Base-by-base conservation (phyloP, 2,113 vertebrate species). In the Sorex araneus region DNA sequence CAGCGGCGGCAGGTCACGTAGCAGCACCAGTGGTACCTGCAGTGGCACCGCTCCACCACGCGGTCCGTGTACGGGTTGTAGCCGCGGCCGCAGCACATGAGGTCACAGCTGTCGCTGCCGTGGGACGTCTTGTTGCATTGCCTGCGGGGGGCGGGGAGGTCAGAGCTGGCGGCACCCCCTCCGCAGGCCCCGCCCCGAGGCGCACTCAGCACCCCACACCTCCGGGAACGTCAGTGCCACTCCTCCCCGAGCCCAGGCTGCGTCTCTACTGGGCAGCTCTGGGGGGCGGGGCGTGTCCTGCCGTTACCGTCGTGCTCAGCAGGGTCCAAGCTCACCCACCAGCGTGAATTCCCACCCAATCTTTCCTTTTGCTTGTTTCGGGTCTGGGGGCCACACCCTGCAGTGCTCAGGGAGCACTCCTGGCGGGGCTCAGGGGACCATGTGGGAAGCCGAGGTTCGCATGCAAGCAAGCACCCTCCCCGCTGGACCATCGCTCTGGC, bases 1-100 rank as follows among this genome's bases (percentile, higher is more conserved):
- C 99, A 99, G 96, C 99, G 99, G 96, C 99, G 99, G 95, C 99
- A 99, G 95, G 99, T 99, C 25, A 99, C 99, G 0, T 99, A 99
- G 98, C 99, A 99, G 97, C 99, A 99, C 99, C 99, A 99, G 98
- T 99, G 99, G 97, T 99, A 99, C 96, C 99, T 99, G 98, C 99
- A 99, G 97, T 99, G 99, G 96, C 99, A 99, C 19, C 99, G 97
- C 96, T 99, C 99, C 88, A 99, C 98, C 97, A 99, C 98, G 32
- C 98, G 99, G 98, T 99, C 99, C 0, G 98, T 98, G 98, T 99
- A 99, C 1, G 99, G 99, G 97, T 99, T 99, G 98, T 99, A 99
- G 92, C 99, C 99, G 0, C 99, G 98, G 76, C 99, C 99, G 1
- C 99, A 99, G 98, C 99, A 99, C 99, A 99, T 99, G 98, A 99